phyloP scores from a whole-genome alignment of 2,113 vertebrate species.

The Sorex fumeus region DNA sequence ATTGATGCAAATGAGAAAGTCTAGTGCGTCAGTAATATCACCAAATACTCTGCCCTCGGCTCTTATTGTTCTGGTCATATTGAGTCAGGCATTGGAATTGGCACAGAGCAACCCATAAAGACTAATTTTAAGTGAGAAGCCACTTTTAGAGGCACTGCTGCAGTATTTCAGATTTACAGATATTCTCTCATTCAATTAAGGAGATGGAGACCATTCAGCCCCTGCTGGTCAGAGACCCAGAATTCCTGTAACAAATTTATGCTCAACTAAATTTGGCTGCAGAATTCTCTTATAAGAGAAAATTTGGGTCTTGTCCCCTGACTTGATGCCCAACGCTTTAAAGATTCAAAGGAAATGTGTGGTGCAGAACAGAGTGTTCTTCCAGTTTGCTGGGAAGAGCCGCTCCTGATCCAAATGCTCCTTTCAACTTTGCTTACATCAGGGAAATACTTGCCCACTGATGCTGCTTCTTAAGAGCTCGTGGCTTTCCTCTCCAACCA shows the following conservation, averaged over 20 bases:
- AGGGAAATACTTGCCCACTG: background rate
- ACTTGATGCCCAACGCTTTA: slow-evolving; percentile 67
- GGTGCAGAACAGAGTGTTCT: slow-evolving; percentile 4
- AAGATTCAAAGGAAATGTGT: slow-evolving; percentile 63
- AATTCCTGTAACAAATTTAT: slow-evolving; percentile 88
- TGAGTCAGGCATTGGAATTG: slow-evolving; percentile 85
- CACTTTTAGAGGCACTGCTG: slow-evolving; percentile 80
- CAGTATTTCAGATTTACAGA: slow-evolving; percentile 86
- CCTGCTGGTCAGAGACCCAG: slow-evolving; percentile 85
- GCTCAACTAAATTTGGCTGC: slow-evolving; percentile 85
- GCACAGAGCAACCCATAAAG: slow-evolving; percentile 87
- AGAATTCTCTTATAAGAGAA: slow-evolving; percentile 86
- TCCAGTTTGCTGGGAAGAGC: slow-evolving; percentile 37
- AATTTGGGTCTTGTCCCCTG: slow-evolving; percentile 77
- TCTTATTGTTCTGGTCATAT: slow-evolving; percentile 86
- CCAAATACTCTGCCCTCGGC: slow-evolving; percentile 78
- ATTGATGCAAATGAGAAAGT: slow-evolving; percentile 59
- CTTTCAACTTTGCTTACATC: background rate
- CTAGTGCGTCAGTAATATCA: slow-evolving; percentile 49
- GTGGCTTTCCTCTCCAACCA: background rate
- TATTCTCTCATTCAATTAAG: slow-evolving; percentile 90
- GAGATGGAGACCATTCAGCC: slow-evolving; percentile 88
- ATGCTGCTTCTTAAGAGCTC: background rate
- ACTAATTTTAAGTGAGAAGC: slow-evolving; percentile 86
- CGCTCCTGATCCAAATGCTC: background rate